Evolutionary conservation across 2,888 invertebrate genomes (phyloP).

Genomic region (Cerastis leucographa): DNA sequence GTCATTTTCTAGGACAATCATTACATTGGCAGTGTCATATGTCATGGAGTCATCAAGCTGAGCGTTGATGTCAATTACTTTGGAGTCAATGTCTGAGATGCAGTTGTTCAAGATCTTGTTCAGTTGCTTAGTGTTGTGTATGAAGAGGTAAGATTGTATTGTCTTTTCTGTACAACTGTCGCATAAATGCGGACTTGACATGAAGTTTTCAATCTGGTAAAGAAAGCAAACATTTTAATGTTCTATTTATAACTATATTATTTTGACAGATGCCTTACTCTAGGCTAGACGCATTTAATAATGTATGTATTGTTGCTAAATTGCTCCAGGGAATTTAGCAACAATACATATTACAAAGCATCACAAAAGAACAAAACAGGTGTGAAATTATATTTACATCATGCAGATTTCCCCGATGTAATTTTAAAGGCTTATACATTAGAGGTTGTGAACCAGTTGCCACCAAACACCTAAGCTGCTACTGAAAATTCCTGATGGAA

Average conservation of each 20-base stretch:
- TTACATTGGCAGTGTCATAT: slow-evolving; percentile 72
- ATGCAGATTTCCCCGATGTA: neutral
- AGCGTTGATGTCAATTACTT: slow-evolving; percentile 71
- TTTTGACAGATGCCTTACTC: no score
- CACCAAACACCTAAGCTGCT: neutral
- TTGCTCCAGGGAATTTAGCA: neutral
- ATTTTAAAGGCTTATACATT: neutral
- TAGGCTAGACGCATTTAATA: no score
- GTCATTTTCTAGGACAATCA: slow-evolving; percentile 77
- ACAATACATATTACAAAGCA: neutral
- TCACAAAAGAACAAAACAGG: neutral
- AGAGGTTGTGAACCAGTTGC: neutral
- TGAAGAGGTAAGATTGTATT: slow-evolving; percentile 76
- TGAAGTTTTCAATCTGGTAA: slow-evolving; percentile 72
- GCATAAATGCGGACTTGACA: slow-evolving; percentile 72
- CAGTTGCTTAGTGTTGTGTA: slow-evolving; percentile 74
- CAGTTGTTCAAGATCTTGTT: slow-evolving; percentile 73
- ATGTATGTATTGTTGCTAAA: no score
- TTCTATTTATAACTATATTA: neutral
- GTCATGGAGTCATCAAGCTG: slow-evolving; percentile 63
- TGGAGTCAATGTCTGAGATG: slow-evolving; percentile 74
- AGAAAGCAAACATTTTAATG: neutral
- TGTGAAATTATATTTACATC: neutral
- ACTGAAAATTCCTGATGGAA: neutral
- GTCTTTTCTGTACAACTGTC: slow-evolving; percentile 74